Conservation (phyloP, 2,888 invertebrate species). For the Sepiola atlantica region DNA sequence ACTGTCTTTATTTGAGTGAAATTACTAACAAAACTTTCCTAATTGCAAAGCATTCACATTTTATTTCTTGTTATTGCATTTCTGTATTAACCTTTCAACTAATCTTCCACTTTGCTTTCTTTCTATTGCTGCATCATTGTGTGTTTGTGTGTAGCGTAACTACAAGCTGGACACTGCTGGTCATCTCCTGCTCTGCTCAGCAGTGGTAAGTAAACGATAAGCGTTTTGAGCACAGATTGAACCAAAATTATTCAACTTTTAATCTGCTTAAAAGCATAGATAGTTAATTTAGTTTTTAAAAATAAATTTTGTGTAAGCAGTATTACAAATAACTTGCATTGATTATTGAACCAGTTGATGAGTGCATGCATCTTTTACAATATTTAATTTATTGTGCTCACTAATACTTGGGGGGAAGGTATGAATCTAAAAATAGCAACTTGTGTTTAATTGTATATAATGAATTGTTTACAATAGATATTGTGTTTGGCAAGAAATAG, state of each 20-base stretch:
- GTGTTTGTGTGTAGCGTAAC: conserved; percentile 51
- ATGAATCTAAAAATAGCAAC: too few species aligned
- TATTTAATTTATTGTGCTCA: too few species aligned
- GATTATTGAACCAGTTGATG: too few species aligned
- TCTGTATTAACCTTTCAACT: background rate
- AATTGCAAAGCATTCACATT: background rate
- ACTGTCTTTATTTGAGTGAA: background rate
- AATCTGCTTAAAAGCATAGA: background rate
- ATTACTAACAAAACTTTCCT: background rate
- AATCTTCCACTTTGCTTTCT: conserved; percentile 3
- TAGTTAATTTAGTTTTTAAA: background rate
- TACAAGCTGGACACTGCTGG: conserved; percentile 56
- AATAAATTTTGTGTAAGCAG: background rate
- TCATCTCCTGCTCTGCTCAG: conserved; percentile 53
- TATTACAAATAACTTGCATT: background rate
- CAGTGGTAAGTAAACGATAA: conserved; percentile 54
- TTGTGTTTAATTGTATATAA: too few species aligned
- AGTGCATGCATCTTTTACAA: too few species aligned
- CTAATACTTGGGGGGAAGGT: too few species aligned
- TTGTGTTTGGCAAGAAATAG: too few species aligned
- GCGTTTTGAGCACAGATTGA: background rate
- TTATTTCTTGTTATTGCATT: background rate
- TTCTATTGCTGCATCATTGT: background rate
- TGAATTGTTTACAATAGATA: too few species aligned
- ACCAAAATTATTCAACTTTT: background rate